Conservation (phyloP, 2,797 vertebrate genomes). For the Arnoldichthys spilopterus region DNA sequence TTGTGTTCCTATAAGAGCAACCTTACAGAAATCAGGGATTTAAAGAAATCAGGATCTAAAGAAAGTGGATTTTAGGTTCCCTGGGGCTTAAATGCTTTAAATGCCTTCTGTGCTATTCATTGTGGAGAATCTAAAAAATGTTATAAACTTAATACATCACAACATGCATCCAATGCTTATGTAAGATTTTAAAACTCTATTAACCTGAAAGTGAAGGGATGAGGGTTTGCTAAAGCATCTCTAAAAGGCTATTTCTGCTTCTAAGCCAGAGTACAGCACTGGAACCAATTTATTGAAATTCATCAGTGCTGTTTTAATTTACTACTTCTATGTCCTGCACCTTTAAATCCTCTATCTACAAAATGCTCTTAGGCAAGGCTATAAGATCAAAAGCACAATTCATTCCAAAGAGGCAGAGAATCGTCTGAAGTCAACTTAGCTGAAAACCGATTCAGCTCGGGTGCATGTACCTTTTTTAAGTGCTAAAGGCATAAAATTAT, state of each 20-base stretch:
- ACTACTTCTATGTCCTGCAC: not conserved
- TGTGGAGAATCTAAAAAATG: not conserved
- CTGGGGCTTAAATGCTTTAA: not conserved
- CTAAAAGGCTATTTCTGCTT: not conserved
- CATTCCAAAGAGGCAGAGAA: not conserved
- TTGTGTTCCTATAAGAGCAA: too few relatives aligned
- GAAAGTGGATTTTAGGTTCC: too few relatives aligned
- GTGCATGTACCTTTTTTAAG: slow-evolving; percentile 5
- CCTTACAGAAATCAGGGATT: too few relatives aligned
- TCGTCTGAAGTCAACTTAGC: slow-evolving; percentile 2
- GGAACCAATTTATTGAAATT: not conserved
- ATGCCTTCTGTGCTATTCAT: not conserved
- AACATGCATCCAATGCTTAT: not conserved
- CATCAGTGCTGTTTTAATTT: not conserved
- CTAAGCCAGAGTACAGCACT: not conserved
- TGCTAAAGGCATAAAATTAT: not conserved
- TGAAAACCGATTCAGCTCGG: not conserved
- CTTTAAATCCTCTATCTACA: slow-evolving; percentile 25
- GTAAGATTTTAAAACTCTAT: not conserved
- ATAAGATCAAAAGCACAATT: slow-evolving; percentile 30
- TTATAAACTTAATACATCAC: not conserved
- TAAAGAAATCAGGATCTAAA: too few relatives aligned
- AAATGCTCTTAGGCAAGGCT: slow-evolving; percentile 31
- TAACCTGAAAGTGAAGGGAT: not conserved
- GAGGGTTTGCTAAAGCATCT: not conserved